Base-by-base conservation (phyloP, 2,888 invertebrate species). In the Cabera pusaria region DNA sequence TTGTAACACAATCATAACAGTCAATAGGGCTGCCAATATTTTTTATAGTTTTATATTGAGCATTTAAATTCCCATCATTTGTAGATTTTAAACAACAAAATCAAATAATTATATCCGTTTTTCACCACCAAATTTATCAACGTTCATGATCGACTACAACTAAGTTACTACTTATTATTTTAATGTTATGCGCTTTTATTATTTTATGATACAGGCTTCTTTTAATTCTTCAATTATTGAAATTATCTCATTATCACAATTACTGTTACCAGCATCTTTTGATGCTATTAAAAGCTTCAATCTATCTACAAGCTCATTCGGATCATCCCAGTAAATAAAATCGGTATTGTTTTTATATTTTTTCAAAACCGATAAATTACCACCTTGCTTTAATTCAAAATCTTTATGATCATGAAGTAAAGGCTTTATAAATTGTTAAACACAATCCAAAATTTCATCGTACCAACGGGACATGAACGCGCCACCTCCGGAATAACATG, bases 311-410 rank as follows among this genome's bases (percentile, higher is more conserved):
- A 54, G 22, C 31, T 56, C 54, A 44, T 51, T 58, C 0, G 49
- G 53, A 36, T 55, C 43, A 34, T 51, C 45, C 53, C 57, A 58
- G 23, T 58, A 58, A 19, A 58, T 25, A 3, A 37, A 51, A 39
- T 54, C 52, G 44, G 44, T 44, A 10, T 27, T 18, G 3, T 10
- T 6, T 18, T 17, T 27, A n/a, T 18, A 27, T 1, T 10, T 17
- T n/a, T 18, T 9, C 1, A 27, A 10, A 17, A n/a, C 6, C 1
- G 16, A 9, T 9, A 27, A 10, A 6, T n/a, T 10, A 10, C 27
- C n/a, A 3, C 27, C 27, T 4, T 1, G 4, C 4, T 8, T 27
- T 4, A 6, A 3, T 5, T 6, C 19, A 2, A 19, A 19, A 19
- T 19, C 19, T 2, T 4, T 19, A 2, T 3, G 3, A 6, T 19